These are phyloP conservation scores for Boleophthalmus pectinirostris DNA, from an alignment of 2,113 vertebrate species.

Conservation along the genomic window DNA sequence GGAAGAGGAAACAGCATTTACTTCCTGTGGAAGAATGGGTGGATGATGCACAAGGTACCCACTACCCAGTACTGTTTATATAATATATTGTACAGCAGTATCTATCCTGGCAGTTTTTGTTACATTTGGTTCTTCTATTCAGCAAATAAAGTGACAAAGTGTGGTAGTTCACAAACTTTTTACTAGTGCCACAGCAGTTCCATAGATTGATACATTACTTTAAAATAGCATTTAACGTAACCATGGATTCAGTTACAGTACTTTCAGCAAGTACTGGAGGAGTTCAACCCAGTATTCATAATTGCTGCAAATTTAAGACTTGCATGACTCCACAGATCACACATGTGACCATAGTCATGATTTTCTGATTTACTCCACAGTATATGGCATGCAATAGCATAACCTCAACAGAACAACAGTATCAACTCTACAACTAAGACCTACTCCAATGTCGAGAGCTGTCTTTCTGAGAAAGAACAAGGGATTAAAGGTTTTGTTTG, in stretches of 20 bases:
- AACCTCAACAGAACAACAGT: background rate
- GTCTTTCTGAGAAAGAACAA: background rate
- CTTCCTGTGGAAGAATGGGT: conserved; percentile 71
- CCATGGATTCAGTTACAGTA: background rate
- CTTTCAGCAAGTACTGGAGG: background rate
- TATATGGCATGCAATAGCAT: background rate
- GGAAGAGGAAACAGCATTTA: conserved; percentile 64
- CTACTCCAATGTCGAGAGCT: background rate
- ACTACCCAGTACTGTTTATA: conserved; percentile 10
- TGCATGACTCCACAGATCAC: background rate
- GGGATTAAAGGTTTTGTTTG: conserved; percentile 12
- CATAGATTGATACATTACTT: no score
- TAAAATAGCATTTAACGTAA: no score
- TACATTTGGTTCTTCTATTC: conserved; percentile 22
- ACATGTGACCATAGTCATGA: background rate
- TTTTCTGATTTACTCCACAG: background rate
- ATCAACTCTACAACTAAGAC: background rate
- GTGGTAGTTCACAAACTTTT: no score
- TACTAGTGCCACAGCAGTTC: no score
- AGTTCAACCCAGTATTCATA: background rate
- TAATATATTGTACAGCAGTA: conserved; percentile 2
- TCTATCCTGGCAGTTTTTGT: conserved; percentile 26
- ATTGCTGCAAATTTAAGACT: background rate
- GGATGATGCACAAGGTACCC: conserved; percentile 41
- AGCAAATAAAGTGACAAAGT: no score